Evolutionary conservation across 92 coral and sea anemone genomes (phyloP), one percentile per base, ranked within the genome.

Genomic region (Parazoanthus swiftii): DNA sequence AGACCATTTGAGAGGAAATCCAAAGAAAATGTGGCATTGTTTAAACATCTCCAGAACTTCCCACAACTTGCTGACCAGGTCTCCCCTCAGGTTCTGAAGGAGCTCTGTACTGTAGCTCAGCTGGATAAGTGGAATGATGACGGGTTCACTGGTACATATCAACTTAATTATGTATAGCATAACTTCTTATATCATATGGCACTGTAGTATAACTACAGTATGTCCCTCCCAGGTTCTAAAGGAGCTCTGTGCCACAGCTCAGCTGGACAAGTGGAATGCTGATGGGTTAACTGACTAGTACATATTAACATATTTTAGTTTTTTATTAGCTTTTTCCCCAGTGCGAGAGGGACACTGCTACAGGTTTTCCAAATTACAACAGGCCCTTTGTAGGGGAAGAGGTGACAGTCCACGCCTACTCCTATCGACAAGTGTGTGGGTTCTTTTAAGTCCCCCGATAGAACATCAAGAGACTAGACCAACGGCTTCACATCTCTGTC

Each of bases 1-100:
- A 97, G 99, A 89, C 97, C 98, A 54, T 97, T 95, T 92, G 99
- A 97, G 86, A 92, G 99, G 59, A 97, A 95, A 76, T 77, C 93
- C 44, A 94, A 91, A 88, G 99, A 97, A 67, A 96, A 97, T 76
- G 95, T 92, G 23, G 90, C 89, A 18, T 74, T 97, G 39, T 97
- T 88, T 85, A 93, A 97, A 50, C 98, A 97, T 85, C 92, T 97
- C 20, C 93, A 90, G 76, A 89, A 88, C 85, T 91, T 97, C 48
- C 91, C 96, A 23, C 98, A 97, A 46, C 82, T 97, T 21, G 90
- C 95, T 46, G 88, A 88, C 23, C 90, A 94, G 56, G 92, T 94
- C 33, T 88, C 95, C 8, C 81, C 91, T 33, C 85, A 89, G 43
- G 89, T 97, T 14, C 91, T 97, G 37, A 91, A 89, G 72, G 98